Base-by-base conservation (phyloP, 2,888 invertebrate genomes). In the Octonoba sinensis region DNA sequence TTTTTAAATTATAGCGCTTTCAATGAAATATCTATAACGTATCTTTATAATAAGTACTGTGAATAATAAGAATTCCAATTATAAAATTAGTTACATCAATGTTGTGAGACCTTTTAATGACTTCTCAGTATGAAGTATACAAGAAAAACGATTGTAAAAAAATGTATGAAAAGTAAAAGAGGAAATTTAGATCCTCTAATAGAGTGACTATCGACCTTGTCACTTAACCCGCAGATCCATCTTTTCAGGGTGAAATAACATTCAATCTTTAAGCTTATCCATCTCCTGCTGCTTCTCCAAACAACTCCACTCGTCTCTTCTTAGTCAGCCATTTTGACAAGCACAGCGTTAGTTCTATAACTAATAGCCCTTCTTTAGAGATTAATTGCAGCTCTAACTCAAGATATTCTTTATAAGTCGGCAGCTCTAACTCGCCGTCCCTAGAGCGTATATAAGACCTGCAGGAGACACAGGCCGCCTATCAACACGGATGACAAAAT, bases 311-410 rank as follows among this genome's bases (percentile, higher is more conserved):
- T 18, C 54, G n/a, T 20, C 20, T n/a, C 54, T 20, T 54, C 20
- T 8, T 15, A 54, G 54, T n/a, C 18, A 16, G 20, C 54, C 18
- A 54, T 20, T 54, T 11, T 54, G 54, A 54, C 54, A 54, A n/a
- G n/a, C 16, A 18, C n/a, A 1, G 20, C n/a, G 20, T 6, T 20
- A 18, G 54, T 54, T 8, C 20, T n/a, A 47, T 74, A 74, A 74
- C 74, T 74, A 74, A 74, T 74, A 65, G 74, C 18, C 44, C 57
- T 27, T n/a, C 56, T 66, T 12, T 16, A 20, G 27, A 66, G 65
- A 74, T 74, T 74, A 66, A 74, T 74, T 46, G 74, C 27, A 54
- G 44, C 65, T 66, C 57, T 74, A 66, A 74, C 65, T 74, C 74
- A 71, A 71, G 70, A 71, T 47, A 71, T 51, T 54, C 27, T n/a